Evolutionary conservation across 2,888 invertebrate species (phyloP).

Genomic region (Busseola fusca): DNA sequence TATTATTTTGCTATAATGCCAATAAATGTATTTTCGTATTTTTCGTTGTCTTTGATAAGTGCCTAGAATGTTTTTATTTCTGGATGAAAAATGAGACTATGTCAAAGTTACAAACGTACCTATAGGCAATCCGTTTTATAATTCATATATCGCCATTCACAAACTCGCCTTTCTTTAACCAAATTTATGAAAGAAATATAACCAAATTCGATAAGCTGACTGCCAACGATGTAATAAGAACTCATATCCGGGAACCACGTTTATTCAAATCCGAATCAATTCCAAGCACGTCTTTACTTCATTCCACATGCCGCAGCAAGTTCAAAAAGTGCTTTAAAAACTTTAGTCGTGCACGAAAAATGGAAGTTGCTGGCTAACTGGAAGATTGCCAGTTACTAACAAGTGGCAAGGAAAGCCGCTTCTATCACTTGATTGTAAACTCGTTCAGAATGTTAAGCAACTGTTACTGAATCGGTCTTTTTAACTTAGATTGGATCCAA

Average conservation of each 20-base stretch:
- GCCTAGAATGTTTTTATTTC: not conserved
- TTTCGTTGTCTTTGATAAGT: not conserved
- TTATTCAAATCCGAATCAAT: slow-evolving; percentile 31
- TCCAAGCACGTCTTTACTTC: slow-evolving; percentile 36
- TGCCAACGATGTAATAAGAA: not conserved
- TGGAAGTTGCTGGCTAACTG: slow-evolving; percentile 14
- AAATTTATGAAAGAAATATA: not conserved
- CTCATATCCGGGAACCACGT: not conserved
- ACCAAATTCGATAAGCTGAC: not conserved
- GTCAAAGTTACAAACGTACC: not conserved
- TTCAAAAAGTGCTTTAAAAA: slow-evolving; percentile 41
- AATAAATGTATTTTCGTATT: not conserved
- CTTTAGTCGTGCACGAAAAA: slow-evolving; percentile 26
- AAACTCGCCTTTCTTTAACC: not conserved
- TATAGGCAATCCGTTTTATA: not conserved
- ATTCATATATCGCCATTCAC: not conserved
- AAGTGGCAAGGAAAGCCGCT: slow-evolving; percentile 23
- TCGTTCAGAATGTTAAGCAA: slow-evolving; percentile 40
- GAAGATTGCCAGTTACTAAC: slow-evolving; percentile 29
- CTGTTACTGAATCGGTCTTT: slow-evolving; percentile 10
- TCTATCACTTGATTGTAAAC: slow-evolving; percentile 51
- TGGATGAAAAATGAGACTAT: too few relatives aligned
- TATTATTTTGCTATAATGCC: not conserved
- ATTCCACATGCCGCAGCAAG: slow-evolving; percentile 10
- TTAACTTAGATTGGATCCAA: slow-evolving; percentile 14